Conservation (phyloP, 2,113 vertebrate species). For the Ochotona curzoniae region DNA sequence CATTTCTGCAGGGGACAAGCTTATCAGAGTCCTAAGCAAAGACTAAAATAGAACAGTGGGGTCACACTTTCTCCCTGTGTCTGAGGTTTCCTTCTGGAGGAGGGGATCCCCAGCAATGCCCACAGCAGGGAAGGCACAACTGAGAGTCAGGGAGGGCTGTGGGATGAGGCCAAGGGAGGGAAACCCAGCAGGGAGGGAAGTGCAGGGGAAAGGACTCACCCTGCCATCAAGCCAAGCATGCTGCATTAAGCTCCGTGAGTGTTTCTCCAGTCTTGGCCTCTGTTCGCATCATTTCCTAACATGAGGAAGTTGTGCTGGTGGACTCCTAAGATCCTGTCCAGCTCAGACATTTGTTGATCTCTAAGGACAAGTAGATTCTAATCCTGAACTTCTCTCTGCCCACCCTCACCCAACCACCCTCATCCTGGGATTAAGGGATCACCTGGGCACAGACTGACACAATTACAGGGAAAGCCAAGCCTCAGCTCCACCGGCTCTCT, state of each 20-base stretch:
- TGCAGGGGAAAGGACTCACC: no score
- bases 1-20: neutral
- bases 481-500: neutral
- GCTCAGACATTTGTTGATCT: constrained; percentile 25
- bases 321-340: neutral
- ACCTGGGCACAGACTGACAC: neutral
- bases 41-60: neutral
- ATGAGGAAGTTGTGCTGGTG: neutral
- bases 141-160: neutral
- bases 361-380: neutral
- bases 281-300: neutral
- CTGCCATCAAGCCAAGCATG: neutral
- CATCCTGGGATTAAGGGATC: neutral
- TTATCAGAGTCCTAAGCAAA: neutral
- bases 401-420: neutral
- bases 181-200: neutral
- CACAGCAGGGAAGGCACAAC: neutral
- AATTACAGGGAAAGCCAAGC: constrained; percentile 33
- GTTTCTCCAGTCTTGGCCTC: neutral
- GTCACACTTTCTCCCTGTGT: neutral
- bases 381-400: neutral
- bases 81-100: neutral
- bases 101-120: neutral
- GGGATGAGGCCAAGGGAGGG: neutral
- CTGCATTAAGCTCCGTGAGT: neutral